Conservation (phyloP, 2,888 invertebrate species). For the Dolomedes plantarius region DNA sequence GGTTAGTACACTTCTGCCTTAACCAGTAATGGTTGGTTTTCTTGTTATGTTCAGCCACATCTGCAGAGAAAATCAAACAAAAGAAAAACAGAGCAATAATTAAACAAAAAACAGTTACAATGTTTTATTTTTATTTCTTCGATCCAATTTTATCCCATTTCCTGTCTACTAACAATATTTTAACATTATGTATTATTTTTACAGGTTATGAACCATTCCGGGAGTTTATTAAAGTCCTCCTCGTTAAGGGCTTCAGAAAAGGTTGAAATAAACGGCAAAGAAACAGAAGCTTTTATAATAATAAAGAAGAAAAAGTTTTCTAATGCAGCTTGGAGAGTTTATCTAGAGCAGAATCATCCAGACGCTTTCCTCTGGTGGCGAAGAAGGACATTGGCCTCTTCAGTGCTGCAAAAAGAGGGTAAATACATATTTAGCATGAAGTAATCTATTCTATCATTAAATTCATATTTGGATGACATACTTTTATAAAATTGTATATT, state of each 20-base stretch:
- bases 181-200: background rate
- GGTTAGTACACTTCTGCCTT: no score
- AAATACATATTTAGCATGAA: no score
- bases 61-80: no score
- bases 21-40: no score
- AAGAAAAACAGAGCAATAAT: no score
- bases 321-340: constrained; percentile 28
- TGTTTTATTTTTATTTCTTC: background rate
- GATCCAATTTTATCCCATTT: background rate
- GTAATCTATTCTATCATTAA: no score
- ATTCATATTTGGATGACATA: no score
- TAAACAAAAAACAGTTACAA: background rate
- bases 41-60: no score
- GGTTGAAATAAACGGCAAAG: background rate
- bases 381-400: constrained; percentile 63
- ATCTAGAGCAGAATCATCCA: constrained; percentile 26
- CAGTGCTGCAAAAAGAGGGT: constrained; percentile 23
- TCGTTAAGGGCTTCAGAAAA: background rate
- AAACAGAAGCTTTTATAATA: background rate
- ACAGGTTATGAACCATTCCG: background rate
- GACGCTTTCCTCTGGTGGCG: constrained; percentile 57
- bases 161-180: background rate
- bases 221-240: background rate
- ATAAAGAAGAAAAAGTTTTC: background rate
- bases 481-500: no score